Evolutionary conservation across 2,888 invertebrate genomes (phyloP), one percentile per base, ranked within the genome.

Genomic region (Parnassius orleans): DNA sequence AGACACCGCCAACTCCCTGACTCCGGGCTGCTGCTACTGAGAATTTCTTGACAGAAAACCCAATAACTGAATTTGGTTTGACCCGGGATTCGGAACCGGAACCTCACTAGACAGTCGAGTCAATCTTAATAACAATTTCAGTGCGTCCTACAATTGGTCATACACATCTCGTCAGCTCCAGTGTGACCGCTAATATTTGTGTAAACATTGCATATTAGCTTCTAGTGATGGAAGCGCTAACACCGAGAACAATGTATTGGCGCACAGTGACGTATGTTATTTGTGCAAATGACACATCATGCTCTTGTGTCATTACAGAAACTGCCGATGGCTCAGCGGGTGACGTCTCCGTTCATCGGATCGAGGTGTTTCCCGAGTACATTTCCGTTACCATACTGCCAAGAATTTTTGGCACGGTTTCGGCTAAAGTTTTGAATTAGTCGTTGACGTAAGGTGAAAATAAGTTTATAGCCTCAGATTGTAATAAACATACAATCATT

Each of bases 331-430:
- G 57, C 48, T 42, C 48, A 42, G 57, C 48, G 48, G 11, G 48
- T 57, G 41, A 53, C 43, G 43, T 53, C 19, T 10, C 43, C 15
- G 42, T 42, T 15, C 48, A 2, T 10, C 48, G 48, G 14, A 12
- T 15, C 10, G 48, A 14, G 57, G 57, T 41, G 50, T 57, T 33
- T 57, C 50, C 50, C 50, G 48, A 48, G 41, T 14, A 42, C 11
- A 10, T 50, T 48, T 50, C 57, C 50, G 42, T 24, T 33, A 41
- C 42, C 9, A 7, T 42, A 48, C 57, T 57, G 57, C 57, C 57
- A 57, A 57, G 41, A 50, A 48, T 15, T 50, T 24, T 50, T 57
- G 57, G 57, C 57, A 57, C 48, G n/a, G 14, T 42, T 14, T 11
- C 9, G 12, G 14, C 12, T n/a, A 47, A 19, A 19, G 12, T 12